A percentile compares a stretch with the other conserved stretches of the same genome.
Conservation (phyloP, 2,888 invertebrate species). For the Hemistola chrysoprasaria region DNA sequence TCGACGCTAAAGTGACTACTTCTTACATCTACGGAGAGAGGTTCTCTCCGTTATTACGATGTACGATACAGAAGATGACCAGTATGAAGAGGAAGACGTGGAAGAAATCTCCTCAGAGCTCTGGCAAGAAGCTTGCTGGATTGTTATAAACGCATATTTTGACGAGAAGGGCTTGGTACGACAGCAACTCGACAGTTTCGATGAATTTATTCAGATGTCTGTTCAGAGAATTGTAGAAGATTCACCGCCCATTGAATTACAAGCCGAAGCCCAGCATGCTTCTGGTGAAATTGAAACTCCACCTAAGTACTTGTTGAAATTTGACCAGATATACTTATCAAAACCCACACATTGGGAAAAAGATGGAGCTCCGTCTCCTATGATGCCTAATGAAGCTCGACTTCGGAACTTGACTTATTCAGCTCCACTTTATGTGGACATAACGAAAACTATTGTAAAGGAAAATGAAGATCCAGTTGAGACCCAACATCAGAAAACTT, state of each 20-base stretch:
- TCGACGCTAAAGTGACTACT: no score
- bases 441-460: conserved; percentile 96
- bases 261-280: conserved; percentile 98
- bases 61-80: conserved; percentile 80
- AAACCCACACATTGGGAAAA: conserved; percentile 99
- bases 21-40: neutral
- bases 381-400: conserved; percentile 99
- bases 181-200: conserved; percentile 99
- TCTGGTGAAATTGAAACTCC: conserved; percentile 96
- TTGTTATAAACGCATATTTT: conserved; percentile 99
- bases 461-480: conserved; percentile 95
- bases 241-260: conserved; percentile 98
- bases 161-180: conserved; percentile 99
- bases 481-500: conserved; percentile 88
- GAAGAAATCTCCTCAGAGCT: conserved; percentile 98
- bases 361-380: conserved; percentile 99
- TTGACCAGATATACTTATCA: conserved; percentile 99
- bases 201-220: conserved; percentile 99
- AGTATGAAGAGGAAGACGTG: conserved; percentile 92
- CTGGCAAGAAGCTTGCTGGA: conserved; percentile 99
- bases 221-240: conserved; percentile 99
- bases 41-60: conserved; percentile 39
- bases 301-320: conserved; percentile 96
- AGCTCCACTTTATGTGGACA: conserved; percentile 99
- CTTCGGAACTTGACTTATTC: conserved; percentile 98